A percentile compares a stretch with the other conserved stretches of the same genome.
Evolutionary conservation across 92 coral and sea anemone species (phyloP).

Genomic region (Palythoa heliodiscus): DNA sequence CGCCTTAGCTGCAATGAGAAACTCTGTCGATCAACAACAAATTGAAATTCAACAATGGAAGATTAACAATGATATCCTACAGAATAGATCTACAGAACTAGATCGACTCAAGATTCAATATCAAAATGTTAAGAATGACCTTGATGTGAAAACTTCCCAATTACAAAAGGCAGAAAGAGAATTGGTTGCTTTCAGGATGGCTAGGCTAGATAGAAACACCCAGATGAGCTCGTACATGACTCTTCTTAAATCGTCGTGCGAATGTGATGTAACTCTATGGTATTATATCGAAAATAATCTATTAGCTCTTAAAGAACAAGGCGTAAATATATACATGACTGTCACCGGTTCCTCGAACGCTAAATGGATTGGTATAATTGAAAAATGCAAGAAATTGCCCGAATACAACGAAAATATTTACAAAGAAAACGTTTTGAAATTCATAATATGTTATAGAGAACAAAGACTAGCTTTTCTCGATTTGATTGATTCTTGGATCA

Average conservation of each 20-base stretch:
- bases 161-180: background rate
- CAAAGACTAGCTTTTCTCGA: too few relatives aligned
- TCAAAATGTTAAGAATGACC: background rate
- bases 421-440: too few relatives aligned
- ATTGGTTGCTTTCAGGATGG: background rate
- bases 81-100: background rate
- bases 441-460: too few relatives aligned
- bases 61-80: background rate
- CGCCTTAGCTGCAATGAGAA: background rate
- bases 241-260: background rate
- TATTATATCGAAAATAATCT: background rate
- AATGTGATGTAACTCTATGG: background rate
- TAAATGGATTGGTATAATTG: background rate
- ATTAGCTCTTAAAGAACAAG: background rate
- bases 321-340: background rate
- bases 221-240: background rate
- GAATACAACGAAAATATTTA: too few relatives aligned
- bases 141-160: background rate
- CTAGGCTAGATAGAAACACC: background rate
- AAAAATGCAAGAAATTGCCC: background rate
- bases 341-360: background rate
- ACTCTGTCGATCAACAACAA: background rate
- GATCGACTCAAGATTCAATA: background rate
- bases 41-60: too few relatives aligned
- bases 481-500: too few relatives aligned